Conservation (phyloP, 2,113 vertebrate species). For the Mirounga angustirostris region DNA sequence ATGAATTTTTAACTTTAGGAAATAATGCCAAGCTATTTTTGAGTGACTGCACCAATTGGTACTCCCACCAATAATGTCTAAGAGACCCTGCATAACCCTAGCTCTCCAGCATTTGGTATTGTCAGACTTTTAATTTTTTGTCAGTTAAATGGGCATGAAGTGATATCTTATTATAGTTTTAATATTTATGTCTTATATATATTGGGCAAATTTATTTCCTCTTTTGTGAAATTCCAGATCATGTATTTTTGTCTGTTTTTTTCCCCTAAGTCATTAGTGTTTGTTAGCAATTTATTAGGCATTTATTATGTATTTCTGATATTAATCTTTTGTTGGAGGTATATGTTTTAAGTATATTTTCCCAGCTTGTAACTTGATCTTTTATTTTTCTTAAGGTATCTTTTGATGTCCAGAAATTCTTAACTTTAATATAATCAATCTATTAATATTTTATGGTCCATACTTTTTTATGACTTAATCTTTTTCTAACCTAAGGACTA, state of each 20-base stretch:
- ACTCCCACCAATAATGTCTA: background rate
- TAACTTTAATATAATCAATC: constrained; percentile 28
- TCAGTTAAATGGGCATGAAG: background rate
- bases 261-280: background rate
- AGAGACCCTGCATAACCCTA: background rate
- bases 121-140: constrained; percentile 6
- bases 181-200: background rate
- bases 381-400: constrained; percentile 31
- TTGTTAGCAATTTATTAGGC: background rate
- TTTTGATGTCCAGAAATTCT: constrained; percentile 9
- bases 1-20: constrained; percentile 22
- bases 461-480: background rate
- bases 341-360: constrained; percentile 43
- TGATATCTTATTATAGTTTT: background rate
- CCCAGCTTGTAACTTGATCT: background rate
- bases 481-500: background rate
- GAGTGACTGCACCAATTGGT: background rate
- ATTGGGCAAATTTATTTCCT: constrained; percentile 8
- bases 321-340: constrained; percentile 16
- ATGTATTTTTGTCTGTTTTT: background rate
- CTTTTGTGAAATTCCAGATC: constrained; percentile 23
- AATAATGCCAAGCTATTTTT: background rate
- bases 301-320: background rate
- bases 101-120: background rate
- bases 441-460: background rate